Conservation (phyloP, 2,113 vertebrate genomes). For the Astatotilapia flaviijosephi region DNA sequence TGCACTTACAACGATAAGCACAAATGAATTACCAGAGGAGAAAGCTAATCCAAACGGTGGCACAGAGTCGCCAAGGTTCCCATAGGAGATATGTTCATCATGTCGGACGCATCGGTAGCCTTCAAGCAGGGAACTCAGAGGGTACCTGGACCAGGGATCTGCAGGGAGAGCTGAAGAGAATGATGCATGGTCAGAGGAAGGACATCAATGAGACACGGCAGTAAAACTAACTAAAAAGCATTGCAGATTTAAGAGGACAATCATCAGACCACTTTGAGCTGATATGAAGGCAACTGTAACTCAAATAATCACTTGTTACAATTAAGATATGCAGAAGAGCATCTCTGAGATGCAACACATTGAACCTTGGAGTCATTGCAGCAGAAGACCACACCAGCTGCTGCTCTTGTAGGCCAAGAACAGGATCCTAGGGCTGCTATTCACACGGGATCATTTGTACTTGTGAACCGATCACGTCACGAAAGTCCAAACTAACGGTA, state of each 20-base stretch:
- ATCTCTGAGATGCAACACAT: not conserved
- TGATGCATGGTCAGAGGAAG: not conserved
- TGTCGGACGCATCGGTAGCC: conserved; percentile 76
- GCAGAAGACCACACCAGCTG: not conserved
- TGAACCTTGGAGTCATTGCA: not conserved
- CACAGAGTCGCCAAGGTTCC: conserved; percentile 76
- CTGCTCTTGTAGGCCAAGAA: not conserved
- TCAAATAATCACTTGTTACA: not conserved
- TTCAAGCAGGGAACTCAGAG: conserved; percentile 79
- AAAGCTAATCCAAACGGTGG: conserved; percentile 94
- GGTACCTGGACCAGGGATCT: conserved; percentile 65
- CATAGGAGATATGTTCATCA: conserved; percentile 85
- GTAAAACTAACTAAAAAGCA: not conserved
- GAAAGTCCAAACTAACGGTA: not conserved
- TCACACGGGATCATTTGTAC: not conserved
- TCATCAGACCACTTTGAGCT: not conserved
- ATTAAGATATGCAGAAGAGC: not conserved
- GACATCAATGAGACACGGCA: not conserved
- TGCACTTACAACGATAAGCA: not conserved
- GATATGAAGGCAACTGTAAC: not conserved
- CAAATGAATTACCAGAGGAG: conserved; percentile 75
- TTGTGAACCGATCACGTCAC: not conserved
- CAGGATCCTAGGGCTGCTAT: accelerated
- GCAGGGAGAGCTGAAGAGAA: not conserved
- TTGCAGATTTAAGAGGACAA: not conserved